Base-by-base conservation (phyloP, 2,113 vertebrate genomes). In the Morone saxatilis region DNA sequence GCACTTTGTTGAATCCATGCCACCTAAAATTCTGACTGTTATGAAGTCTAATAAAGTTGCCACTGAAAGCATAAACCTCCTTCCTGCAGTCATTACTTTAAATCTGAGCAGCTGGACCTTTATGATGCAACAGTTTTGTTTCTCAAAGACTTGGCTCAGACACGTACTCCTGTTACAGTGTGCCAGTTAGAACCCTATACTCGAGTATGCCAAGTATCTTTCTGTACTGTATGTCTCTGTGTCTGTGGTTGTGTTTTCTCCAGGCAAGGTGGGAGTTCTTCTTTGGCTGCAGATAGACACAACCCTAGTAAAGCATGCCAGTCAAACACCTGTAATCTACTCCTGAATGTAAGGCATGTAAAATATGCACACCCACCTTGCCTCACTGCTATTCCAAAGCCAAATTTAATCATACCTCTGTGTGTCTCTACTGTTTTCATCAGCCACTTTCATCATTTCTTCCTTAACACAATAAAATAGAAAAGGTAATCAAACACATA, bases 401-500 rank as follows among this genome's bases (percentile, higher is more conserved):
- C 17, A 71, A 80, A 84, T 80, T 66, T 56, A 85, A 76, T 85
- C 71, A 83, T 13, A 81, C 14, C 60, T 41, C 65, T 65, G 31
- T 45, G 69, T 43, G 69, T 62, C 31, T 70, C 65, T 22, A 40
- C 47, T 17, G 65, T 78, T 80, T 76, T 79, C 68, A 84, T 82
- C 82, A 43, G 13, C 50, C 20, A 36, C 76, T 81, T 78, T 78
- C 87, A 75, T 80, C 38, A 36, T 63, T 76, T 74, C 65, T 56
- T 51, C 76, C 62, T 60, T 79, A 85, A 85, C 45, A 66, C 76
- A 89, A 85, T 87, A 60, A 82, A 71, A 81, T 59, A 56, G 51
- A 77, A 81, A 81, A 87, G 70, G 73, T 65, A 87, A 86, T 87
- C 82, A 89, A 86, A 78, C 43, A 3, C 69, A 83, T 63, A 56